These are phyloP conservation scores for Gobiocypris rarus DNA, from an alignment of 2,113 vertebrate genomes.

Conservation along the genomic window DNA sequence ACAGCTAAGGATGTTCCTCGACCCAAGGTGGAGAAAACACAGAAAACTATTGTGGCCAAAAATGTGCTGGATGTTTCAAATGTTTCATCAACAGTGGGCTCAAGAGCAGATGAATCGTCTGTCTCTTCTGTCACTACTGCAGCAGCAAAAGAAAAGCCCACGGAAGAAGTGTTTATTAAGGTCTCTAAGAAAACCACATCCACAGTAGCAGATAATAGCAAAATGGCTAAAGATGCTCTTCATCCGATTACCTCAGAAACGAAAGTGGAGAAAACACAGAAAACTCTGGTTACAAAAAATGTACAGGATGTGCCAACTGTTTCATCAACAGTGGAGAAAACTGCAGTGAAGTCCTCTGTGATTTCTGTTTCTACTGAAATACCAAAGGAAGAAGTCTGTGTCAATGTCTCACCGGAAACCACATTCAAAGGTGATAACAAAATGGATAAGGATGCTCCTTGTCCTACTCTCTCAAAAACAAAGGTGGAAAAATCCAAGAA, in stretches of 20 bases:
- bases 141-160: conserved; percentile 47
- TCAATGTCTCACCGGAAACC: too few relatives aligned
- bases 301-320: conserved; percentile 45
- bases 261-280: neutral
- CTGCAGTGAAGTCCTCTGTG: conserved; percentile 54
- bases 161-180: conserved; percentile 41
- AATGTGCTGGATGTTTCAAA: conserved; percentile 46
- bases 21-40: neutral
- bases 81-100: conserved; percentile 44
- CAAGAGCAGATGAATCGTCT: conserved; percentile 52
- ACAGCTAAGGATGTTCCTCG: neutral
- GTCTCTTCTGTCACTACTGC: conserved; percentile 43
- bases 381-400: conserved; percentile 22
- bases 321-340: conserved; percentile 49
- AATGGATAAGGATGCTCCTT: too few relatives aligned
- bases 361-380: conserved; percentile 47
- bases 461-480: too few relatives aligned
- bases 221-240: neutral
- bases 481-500: too few relatives aligned
- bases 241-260: neutral
- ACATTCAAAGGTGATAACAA: too few relatives aligned
- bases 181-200: conserved; percentile 39
- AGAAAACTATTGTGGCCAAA: neutral
- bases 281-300: neutral
- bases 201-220: neutral